Base-by-base conservation (phyloP, 2,797 vertebrate species). In the Protosalanx chinensis region DNA sequence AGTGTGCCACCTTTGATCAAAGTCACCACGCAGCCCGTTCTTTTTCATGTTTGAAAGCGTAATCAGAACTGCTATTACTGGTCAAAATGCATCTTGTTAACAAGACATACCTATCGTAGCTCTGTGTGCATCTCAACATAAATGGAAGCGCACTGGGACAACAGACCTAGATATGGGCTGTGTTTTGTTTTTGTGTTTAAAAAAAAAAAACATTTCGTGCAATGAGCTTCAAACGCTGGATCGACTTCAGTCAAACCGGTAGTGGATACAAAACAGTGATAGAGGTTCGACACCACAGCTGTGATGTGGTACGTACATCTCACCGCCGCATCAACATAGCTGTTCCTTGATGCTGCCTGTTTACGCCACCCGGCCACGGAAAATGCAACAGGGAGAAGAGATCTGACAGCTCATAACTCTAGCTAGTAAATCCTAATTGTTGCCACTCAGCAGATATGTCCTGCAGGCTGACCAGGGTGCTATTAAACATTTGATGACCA, bases 401-500 rank as follows among this genome's bases (percentile, higher is more conserved):
- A 13, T 30, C 49, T 4, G 10, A 15, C 41, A 67, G 64, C 27
- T 16, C n/a, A 30, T 51, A 51, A 65, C 35, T 65, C 30, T 49
- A 10, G 51, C 15, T 51, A 16, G 41, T 51, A 67, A 67, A 67
- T 67, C 64, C 49, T 12, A 49, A 67, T 49, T 51, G 64, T 67
- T 51, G 33, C 64, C 64, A 65, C 35, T 65, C 64, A 65, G 64
- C 64, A 65, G 46, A 65, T 46, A 27, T 49, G 41, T 27, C 13
- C 29, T 61, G 27, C 3, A 5, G 23, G 49, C 64, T 27, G 64
- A 67, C 64, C 64, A 29, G 64, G 41, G 64, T 13, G 20, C 41
- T 51, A 67, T 67, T 59, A 60, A 57, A 58, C 20, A 69, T 69
- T 33, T 69, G 46, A 67, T 29, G 41, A 67, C 64, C 41, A 8